phyloP scores from a whole-genome alignment of 1,140 invertebrate genomes.

The Mya arenaria region DNA sequence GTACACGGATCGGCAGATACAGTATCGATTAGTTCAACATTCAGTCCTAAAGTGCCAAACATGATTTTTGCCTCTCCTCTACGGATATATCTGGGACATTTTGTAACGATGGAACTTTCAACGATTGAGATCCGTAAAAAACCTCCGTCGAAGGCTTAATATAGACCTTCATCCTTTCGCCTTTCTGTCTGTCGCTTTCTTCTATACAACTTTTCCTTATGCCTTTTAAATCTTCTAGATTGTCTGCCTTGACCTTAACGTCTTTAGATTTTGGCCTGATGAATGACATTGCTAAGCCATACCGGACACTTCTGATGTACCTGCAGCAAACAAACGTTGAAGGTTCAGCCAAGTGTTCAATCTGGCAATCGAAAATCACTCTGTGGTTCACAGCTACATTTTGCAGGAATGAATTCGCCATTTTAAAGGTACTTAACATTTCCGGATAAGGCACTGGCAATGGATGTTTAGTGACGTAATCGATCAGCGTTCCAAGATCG shows the following conservation, averaged over 20 bases:
- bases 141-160: conserved; percentile 67
- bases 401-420: conserved; percentile 84
- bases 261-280: too few relatives aligned
- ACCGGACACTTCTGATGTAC: conserved; percentile 86
- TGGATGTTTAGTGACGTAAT: too few relatives aligned
- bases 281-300: conserved; percentile 84
- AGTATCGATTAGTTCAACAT: conserved; percentile 51
- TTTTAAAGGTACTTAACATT: conserved; percentile 83
- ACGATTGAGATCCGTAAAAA: too few relatives aligned
- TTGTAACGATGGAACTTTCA: conserved; percentile 66
- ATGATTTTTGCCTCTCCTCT: conserved; percentile 60
- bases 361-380: conserved; percentile 87
- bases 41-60: conserved; percentile 54
- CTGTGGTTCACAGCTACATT: conserved; percentile 86
- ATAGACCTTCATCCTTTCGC: conserved; percentile 67
- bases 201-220: conserved; percentile 76
- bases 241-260: conserved; percentile 7
- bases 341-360: conserved; percentile 86
- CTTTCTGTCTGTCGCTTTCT: conserved; percentile 74
- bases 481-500: conserved; percentile 65
- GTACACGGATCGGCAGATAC: neutral
- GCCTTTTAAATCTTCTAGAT: neutral
- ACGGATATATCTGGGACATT: conserved; percentile 60
- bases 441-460: conserved; percentile 86
- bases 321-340: conserved; percentile 85